Evolutionary conservation across 2,888 invertebrate species (phyloP).

Genomic region (Timema cristinae): DNA sequence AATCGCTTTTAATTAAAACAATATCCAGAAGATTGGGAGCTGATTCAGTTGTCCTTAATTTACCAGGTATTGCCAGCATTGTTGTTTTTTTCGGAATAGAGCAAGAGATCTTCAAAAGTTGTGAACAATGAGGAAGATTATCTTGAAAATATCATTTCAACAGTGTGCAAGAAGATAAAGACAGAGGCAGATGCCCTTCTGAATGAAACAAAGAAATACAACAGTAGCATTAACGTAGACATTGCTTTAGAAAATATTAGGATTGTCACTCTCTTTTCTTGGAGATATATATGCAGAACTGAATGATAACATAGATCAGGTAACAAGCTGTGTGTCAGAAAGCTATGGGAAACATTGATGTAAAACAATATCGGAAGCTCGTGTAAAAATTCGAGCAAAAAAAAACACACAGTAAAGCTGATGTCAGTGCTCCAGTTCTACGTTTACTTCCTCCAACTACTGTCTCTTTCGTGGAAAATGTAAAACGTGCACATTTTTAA

Average conservation of each 20-base stretch:
- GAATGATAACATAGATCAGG: conserved; percentile 8
- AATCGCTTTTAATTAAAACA: neutral
- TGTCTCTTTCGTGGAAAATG: neutral
- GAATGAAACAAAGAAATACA: neutral
- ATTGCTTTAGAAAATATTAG: neutral
- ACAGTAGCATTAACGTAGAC: neutral
- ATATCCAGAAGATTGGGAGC: neutral
- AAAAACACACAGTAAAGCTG: neutral
- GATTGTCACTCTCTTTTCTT: neutral
- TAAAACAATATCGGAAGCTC: neutral
- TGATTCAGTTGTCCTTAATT: conserved; percentile 1
- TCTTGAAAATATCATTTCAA: neutral
- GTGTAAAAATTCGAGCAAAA: neutral
- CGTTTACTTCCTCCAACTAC: neutral
- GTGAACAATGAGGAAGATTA: conserved; percentile 1
- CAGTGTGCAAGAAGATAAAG: neutral
- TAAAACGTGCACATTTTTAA: neutral
- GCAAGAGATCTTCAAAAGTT: conserved; percentile 4
- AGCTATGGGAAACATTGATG: neutral
- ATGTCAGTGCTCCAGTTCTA: neutral
- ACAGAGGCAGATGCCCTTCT: neutral
- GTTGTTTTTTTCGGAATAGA: neutral
- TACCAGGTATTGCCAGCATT: conserved; percentile 7
- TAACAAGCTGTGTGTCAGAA: neutral
- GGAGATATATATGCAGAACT: neutral